Evolutionary conservation across 1,140 invertebrate genomes (phyloP).

Genomic region (Orius laevigatus): DNA sequence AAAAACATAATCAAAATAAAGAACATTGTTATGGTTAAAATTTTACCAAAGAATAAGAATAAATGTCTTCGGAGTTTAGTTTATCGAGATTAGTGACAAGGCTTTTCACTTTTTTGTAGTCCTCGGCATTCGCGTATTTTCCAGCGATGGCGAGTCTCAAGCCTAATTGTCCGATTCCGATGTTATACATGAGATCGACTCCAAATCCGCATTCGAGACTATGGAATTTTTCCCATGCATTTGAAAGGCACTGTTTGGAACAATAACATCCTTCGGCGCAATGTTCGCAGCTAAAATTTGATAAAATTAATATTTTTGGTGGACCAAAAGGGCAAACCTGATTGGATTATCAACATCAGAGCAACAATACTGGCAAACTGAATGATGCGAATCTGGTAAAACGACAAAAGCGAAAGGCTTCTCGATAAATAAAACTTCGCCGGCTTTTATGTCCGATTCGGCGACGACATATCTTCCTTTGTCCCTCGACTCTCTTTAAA

Average conservation of each 20-base stretch:
- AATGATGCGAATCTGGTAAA: constrained; percentile 29
- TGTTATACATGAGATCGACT: constrained; percentile 40
- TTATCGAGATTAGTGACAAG: constrained; percentile 41
- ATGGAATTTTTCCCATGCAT: constrained; percentile 45
- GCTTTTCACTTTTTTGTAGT: constrained; percentile 33
- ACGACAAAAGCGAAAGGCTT: constrained; percentile 48
- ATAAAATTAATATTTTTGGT: neutral
- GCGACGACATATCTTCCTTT: constrained; percentile 36
- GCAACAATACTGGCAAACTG: constrained; percentile 40
- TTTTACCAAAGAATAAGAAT: constrained; percentile 46
- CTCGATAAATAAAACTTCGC: constrained; percentile 49
- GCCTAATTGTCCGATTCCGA: constrained; percentile 62
- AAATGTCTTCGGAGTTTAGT: constrained; percentile 39
- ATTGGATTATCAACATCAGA: constrained; percentile 23
- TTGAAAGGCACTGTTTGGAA: constrained; percentile 37
- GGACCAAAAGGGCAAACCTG: neutral
- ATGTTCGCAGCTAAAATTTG: constrained; percentile 29
- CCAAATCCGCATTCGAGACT: constrained; percentile 54
- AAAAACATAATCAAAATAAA: neutral
- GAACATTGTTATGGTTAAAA: constrained; percentile 4
- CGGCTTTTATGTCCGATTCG: constrained; percentile 35
- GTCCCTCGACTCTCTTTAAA: constrained; percentile 23
- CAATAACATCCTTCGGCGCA: constrained; percentile 53
- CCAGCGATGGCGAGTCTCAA: constrained; percentile 40
- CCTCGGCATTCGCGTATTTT: constrained; percentile 13